phyloP scores from a whole-genome alignment of 2,888 invertebrate species.

The Octonoba sinensis region DNA sequence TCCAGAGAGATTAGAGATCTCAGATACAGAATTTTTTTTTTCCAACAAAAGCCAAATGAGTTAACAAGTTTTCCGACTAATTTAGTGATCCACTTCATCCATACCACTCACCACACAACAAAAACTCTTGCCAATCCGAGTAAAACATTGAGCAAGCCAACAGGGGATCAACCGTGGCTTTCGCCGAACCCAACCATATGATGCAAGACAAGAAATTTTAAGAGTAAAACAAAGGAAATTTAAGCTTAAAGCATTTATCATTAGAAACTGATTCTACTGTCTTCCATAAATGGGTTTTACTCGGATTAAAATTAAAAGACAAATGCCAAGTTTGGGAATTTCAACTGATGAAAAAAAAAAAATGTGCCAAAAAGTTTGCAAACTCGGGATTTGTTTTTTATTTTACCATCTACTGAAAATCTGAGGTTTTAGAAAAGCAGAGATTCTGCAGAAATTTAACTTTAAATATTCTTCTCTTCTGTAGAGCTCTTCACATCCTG shows the following conservation, averaged over 20 bases:
- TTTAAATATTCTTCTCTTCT: too few relatives aligned
- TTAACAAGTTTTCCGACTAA: conserved; percentile 28
- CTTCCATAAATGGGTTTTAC: conserved; percentile 41
- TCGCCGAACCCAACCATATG: conserved; percentile 35
- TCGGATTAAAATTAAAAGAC: conserved; percentile 12
- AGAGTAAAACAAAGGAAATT: not conserved
- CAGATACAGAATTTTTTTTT: too few relatives aligned
- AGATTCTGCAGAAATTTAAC: not conserved
- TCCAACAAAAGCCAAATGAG: conserved; percentile 10
- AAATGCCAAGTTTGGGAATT: not conserved
- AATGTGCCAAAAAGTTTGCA: not conserved
- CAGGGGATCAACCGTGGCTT: conserved; percentile 43
- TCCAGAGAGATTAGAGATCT: conserved; percentile 2
- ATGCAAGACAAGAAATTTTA: conserved; percentile 17
- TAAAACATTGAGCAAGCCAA: conserved; percentile 54
- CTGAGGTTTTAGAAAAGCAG: conserved; percentile 51
- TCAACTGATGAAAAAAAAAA: conserved; percentile 8
- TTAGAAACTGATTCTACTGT: not conserved
- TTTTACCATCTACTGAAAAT: conserved; percentile 39
- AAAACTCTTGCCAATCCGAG: conserved; percentile 5
- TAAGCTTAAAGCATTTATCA: conserved; percentile 1
- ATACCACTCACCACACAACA: not conserved
- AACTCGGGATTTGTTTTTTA: conserved; percentile 8
- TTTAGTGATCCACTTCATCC: conserved; percentile 51
- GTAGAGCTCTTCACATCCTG: too few relatives aligned